Base-by-base conservation (phyloP, 2,888 invertebrate genomes). In the Psylliodes chrysocephalus region DNA sequence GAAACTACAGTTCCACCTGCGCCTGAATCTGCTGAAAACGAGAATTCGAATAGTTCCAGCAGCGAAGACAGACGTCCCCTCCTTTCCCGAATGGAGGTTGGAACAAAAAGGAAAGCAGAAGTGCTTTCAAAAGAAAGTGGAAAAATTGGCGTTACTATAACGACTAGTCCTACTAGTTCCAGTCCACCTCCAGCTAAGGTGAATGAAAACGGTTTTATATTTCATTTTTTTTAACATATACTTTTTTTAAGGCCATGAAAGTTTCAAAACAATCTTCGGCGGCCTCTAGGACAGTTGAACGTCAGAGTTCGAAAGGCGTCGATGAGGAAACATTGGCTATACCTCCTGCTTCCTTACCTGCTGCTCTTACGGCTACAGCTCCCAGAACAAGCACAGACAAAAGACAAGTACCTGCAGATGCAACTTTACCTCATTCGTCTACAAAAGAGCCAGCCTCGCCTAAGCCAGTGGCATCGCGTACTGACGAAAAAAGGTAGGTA, bases 61-160 rank as follows among this genome's bases (percentile, higher is more conserved):
- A 89, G 89, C 66, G 88, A 88, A 66, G 87, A 88, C 70, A 86
- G 88, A 69, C 84, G 86, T 19, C 85, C 89, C 1, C 83, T 87
- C 54, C 72, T 85, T 35, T 82, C 83, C 8, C 82, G 87, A 72
- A 83, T 85, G 51, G 63, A 60, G 14, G 64, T 67, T 14, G 77
- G 75, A 2, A 72, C 75, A 44, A 94, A 95, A 80, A 87, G 94
- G 76, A 94, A 94, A 83, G 94, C 93, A 0, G 94, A 94, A 77
- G 94, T 94, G 3, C 85, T 94, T 44, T 90, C 90, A 38, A 91
- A 91, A 74, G 94, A 94, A 80, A 93, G 93, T 1, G 94, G 94
- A 3, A 94, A 94, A 83, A 94, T 94, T 73, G 95, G 95, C 49
- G 94, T 95, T 51, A 94, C 94, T 54, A 95, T 95, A 70, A 94